A percentile compares a stretch with the other conserved stretches of the same genome.
phyloP scores from a whole-genome alignment of 2,888 invertebrate genomes.

The Plutella xylostella region DNA sequence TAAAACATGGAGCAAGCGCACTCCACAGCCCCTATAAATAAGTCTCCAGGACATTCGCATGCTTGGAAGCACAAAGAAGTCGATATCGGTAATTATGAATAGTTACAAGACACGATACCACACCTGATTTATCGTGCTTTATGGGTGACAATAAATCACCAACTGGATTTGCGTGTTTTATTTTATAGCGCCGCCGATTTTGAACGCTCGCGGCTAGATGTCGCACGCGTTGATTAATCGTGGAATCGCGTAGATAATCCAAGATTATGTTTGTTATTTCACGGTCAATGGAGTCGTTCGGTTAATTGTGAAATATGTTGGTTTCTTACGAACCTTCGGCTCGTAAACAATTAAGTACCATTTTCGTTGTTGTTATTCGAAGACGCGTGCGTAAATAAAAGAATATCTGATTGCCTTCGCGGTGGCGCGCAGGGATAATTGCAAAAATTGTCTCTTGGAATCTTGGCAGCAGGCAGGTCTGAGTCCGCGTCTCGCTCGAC shows the following conservation, averaged over 20 bases:
- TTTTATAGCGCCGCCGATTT: conserved; percentile 28
- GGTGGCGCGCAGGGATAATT: conserved; percentile 46
- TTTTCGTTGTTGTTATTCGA: no score
- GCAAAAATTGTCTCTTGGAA: conserved; percentile 58
- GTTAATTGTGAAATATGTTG: conserved; percentile 7
- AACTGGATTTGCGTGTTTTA: conserved; percentile 19
- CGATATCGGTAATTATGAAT: conserved; percentile 51
- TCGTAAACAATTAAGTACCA: no score
- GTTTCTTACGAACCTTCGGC: no score
- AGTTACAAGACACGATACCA: conserved; percentile 38
- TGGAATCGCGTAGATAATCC: conserved; percentile 28
- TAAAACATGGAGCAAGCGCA: conserved; percentile 32
- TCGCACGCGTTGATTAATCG: conserved; percentile 39
- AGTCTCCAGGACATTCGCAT: conserved; percentile 39
- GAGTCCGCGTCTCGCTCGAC: conserved; percentile 15
- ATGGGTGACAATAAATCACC: conserved; percentile 29
- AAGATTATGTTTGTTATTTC: conserved; percentile 31
- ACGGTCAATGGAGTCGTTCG: conserved; percentile 18
- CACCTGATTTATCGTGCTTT: conserved; percentile 37
- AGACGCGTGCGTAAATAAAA: conserved; percentile 35
- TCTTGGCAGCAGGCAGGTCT: conserved; percentile 38
- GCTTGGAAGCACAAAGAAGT: conserved; percentile 43
- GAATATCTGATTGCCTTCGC: conserved; percentile 47
- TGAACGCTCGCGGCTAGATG: conserved; percentile 30
- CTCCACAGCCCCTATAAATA: conserved; percentile 32